These are phyloP conservation scores for Paraplagusia blochii DNA, from an alignment of 2,113 vertebrate genomes.

Conservation along the genomic window DNA sequence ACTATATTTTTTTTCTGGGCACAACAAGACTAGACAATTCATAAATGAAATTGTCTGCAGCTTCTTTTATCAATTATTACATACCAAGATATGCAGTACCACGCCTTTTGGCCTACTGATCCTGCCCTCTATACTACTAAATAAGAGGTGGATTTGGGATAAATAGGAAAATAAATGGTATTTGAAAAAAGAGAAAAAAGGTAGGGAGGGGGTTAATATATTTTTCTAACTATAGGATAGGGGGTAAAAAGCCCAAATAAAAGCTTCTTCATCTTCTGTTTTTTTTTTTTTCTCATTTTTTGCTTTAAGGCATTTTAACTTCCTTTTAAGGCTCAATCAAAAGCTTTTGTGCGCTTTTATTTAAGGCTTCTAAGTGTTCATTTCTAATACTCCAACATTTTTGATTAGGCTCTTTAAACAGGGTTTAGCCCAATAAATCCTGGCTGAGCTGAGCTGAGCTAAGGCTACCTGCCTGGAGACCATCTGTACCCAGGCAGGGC, in stretches of 20 bases:
- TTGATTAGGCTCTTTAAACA: slow-evolving; percentile 14
- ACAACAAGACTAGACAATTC: slow-evolving; percentile 69
- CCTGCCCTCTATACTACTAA: slow-evolving; percentile 68
- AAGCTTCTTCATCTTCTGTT: slow-evolving; percentile 66
- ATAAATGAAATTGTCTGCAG: slow-evolving; percentile 52
- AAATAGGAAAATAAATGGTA: slow-evolving; percentile 55
- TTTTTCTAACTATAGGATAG: slow-evolving; percentile 59
- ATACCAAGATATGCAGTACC: slow-evolving; percentile 75
- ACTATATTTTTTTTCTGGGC: slow-evolving; percentile 71
- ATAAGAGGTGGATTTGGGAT: slow-evolving; percentile 43
- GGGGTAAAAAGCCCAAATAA: slow-evolving; percentile 69
- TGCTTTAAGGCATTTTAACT: slow-evolving; percentile 48
- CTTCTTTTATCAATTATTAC: slow-evolving; percentile 62
- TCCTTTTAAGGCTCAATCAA: slow-evolving; percentile 72
- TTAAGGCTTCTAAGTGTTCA: slow-evolving; percentile 63
- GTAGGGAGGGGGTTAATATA: slow-evolving; percentile 55
- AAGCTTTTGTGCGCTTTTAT: slow-evolving; percentile 77
- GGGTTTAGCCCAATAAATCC: slow-evolving; percentile 19
- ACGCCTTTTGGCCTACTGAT: slow-evolving; percentile 71
- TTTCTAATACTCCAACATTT: slow-evolving; percentile 29
- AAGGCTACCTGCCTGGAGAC: not conserved
- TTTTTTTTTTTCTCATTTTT: slow-evolving; percentile 50
- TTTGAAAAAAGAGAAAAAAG: slow-evolving; percentile 27
- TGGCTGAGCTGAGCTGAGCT: slow-evolving; percentile 9
- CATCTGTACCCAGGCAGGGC: slow-evolving; percentile 12